Conservation (phyloP, 2,113 vertebrate species). For the Pogonocichla stellata region DNA sequence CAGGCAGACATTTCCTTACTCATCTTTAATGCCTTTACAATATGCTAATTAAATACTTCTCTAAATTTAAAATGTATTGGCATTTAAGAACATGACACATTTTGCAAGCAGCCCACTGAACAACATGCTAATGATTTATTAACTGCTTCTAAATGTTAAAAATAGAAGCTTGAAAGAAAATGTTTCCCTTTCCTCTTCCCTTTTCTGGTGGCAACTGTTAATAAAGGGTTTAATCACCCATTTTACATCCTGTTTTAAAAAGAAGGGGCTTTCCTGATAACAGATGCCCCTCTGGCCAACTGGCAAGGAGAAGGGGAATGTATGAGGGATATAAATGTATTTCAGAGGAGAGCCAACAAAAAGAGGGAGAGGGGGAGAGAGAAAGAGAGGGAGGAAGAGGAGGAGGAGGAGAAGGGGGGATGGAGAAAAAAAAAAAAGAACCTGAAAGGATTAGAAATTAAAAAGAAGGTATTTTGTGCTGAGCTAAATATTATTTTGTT, state of each 20-base stretch:
- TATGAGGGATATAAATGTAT: slow-evolving; percentile 52
- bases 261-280: slow-evolving; percentile 45
- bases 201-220: not conserved
- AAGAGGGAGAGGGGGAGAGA: not conserved
- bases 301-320: slow-evolving; percentile 7
- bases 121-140: not conserved
- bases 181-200: not conserved
- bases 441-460: slow-evolving; percentile 74
- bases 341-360: slow-evolving; percentile 39
- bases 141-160: not conserved
- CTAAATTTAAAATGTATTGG: not conserved
- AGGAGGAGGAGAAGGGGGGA: not conserved
- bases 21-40: not conserved
- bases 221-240: slow-evolving; percentile 33
- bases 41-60: not conserved
- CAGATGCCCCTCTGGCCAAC: slow-evolving; percentile 55
- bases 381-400: not conserved
- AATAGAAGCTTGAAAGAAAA: not conserved
- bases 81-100: not conserved
- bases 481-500: slow-evolving; percentile 80
- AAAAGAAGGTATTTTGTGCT: slow-evolving; percentile 74
- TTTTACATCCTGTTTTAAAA: slow-evolving; percentile 52
- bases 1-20: not conserved
- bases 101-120: not conserved
- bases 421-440: not conserved